Conservation (phyloP, 1,140 invertebrate species). For the Conopomorpha cramerella region DNA sequence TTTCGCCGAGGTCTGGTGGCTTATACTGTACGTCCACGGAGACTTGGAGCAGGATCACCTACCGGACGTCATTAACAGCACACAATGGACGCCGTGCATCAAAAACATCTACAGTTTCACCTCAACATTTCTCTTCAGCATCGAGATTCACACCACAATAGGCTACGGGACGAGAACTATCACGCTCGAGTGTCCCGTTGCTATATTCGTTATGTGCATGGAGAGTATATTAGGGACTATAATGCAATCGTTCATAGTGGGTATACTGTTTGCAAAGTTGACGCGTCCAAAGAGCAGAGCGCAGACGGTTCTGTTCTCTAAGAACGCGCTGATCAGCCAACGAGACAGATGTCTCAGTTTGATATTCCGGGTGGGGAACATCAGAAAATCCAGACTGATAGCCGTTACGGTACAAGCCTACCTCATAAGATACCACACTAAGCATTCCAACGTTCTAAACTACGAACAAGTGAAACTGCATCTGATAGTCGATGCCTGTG, state of each 20-base stretch:
- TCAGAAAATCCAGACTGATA: slow-evolving; percentile 91
- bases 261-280: slow-evolving; percentile 85
- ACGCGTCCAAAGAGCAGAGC: slow-evolving; percentile 91
- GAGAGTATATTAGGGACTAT: slow-evolving; percentile 93
- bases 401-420: slow-evolving; percentile 79
- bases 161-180: slow-evolving; percentile 65
- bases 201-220: slow-evolving; percentile 91
- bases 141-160: slow-evolving; percentile 69
- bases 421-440: slow-evolving; percentile 76
- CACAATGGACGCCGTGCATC: slow-evolving; percentile 54
- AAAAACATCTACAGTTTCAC: slow-evolving; percentile 63
- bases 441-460: slow-evolving; percentile 71
- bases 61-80: slow-evolving; percentile 12
- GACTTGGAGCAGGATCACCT: slow-evolving; percentile 58
- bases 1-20: slow-evolving; percentile 69
- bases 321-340: slow-evolving; percentile 82
- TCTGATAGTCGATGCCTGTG: slow-evolving; percentile 72
- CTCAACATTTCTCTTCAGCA: slow-evolving; percentile 65
- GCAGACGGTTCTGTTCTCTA: slow-evolving; percentile 87
- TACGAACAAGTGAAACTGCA: slow-evolving; percentile 73
- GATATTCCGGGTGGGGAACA: slow-evolving; percentile 90
- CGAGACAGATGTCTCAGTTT: slow-evolving; percentile 81
- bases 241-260: slow-evolving; percentile 73
- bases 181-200: slow-evolving; percentile 86
- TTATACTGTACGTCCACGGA: slow-evolving; percentile 66